phyloP scores from a whole-genome alignment of 2,113 vertebrate species.

The Labeo rohita region DNA sequence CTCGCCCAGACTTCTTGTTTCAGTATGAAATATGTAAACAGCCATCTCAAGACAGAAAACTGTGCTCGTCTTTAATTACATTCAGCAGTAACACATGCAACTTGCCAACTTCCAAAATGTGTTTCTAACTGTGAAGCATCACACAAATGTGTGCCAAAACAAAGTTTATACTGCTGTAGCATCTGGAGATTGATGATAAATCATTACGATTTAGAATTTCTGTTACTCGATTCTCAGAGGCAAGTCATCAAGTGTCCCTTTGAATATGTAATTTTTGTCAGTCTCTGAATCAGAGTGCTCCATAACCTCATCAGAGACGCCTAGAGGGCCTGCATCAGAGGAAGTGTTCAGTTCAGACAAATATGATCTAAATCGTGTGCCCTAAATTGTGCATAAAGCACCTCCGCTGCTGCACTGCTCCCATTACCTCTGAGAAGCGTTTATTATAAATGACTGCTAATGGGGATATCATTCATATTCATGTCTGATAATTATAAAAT shows the following conservation, averaged over 20 bases:
- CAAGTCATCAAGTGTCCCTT: neutral
- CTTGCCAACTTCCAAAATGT: neutral
- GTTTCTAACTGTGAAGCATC: neutral
- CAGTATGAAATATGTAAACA: neutral
- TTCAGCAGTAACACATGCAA: neutral
- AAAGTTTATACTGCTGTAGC: neutral
- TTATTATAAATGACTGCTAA: conserved; percentile 24
- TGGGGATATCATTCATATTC: conserved; percentile 28
- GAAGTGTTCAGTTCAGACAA: conserved; percentile 15
- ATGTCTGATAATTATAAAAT: conserved; percentile 11
- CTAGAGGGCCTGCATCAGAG: neutral
- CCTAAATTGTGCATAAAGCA: conserved; percentile 13
- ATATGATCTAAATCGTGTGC: conserved; percentile 18
- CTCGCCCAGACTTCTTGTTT: neutral
- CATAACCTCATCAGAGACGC: conserved; percentile 11
- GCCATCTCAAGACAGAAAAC: neutral
- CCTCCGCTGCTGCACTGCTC: neutral
- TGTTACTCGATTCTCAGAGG: neutral
- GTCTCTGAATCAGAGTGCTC: neutral
- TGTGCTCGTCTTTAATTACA: neutral
- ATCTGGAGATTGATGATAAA: neutral
- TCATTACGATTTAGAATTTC: neutral
- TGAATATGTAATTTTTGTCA: neutral
- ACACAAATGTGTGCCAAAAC: neutral
- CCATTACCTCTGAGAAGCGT: conserved; percentile 21